These are phyloP conservation scores for Sebastes jordani DNA, from an alignment of 2,797 vertebrate genomes.

Conservation along the genomic window DNA sequence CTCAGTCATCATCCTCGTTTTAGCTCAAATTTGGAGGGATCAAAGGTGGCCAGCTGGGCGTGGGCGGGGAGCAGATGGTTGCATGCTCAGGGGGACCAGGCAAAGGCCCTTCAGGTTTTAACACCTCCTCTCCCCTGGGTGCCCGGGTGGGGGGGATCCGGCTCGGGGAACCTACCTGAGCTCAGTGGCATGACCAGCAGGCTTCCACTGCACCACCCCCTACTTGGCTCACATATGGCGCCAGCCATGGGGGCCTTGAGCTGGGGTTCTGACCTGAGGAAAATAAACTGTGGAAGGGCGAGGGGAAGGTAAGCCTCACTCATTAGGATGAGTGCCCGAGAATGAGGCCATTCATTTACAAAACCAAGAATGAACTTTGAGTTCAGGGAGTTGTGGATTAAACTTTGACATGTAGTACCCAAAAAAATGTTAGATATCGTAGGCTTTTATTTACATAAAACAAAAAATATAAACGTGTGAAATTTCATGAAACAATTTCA, in stretches of 20 bases:
- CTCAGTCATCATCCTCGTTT: conserved; percentile 85
- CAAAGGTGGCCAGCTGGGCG: conserved; percentile 84
- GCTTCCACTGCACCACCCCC: conserved; percentile 75
- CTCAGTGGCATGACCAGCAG: conserved; percentile 75
- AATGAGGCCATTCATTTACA: conserved; percentile 43
- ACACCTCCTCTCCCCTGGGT: conserved; percentile 84
- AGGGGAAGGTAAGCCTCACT: conserved; percentile 67
- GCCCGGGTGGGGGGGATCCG: conserved; percentile 74
- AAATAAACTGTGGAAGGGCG: conserved; percentile 66
- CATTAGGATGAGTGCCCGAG: conserved; percentile 63
- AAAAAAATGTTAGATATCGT: not conserved
- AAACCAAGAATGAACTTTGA: conserved; percentile 9
- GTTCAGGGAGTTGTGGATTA: conserved; percentile 2
- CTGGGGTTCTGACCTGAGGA: conserved; percentile 71
- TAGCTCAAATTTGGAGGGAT: conserved; percentile 82
- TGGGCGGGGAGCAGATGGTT: conserved; percentile 80
- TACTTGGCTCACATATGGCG: conserved; percentile 79
- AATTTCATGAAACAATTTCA: not conserved
- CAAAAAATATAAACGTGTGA: not conserved
- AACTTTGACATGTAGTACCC: not conserved
- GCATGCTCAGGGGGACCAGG: conserved; percentile 73
- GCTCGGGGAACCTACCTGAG: conserved; percentile 81
- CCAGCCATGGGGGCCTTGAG: conserved; percentile 73
- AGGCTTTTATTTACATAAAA: not conserved
- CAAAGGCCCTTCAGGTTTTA: conserved; percentile 86